Conservation (phyloP, 2,113 vertebrate genomes). For the Ammodramus savannarum region DNA sequence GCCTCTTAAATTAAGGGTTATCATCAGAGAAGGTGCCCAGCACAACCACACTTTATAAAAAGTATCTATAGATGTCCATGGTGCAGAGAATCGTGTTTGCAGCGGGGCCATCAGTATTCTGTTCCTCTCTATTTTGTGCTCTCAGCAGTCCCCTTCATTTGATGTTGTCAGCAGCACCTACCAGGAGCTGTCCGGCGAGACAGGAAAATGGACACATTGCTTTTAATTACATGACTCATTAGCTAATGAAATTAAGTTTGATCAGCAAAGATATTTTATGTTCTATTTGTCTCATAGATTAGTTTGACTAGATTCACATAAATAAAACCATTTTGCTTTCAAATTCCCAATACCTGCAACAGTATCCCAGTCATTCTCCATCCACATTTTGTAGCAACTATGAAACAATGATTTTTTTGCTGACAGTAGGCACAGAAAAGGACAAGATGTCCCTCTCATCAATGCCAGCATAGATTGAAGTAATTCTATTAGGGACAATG, state of each 20-base stretch:
- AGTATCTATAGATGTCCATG: background rate
- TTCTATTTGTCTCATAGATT: constrained; percentile 2
- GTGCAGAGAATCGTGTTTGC: background rate
- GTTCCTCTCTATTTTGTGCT: background rate
- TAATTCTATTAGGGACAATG: background rate
- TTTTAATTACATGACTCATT: constrained; percentile 40
- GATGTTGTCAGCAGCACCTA: background rate
- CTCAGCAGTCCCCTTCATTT: background rate
- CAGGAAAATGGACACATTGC: background rate
- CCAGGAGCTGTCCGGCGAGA: background rate
- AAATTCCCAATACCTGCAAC: background rate
- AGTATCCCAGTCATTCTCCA: background rate
- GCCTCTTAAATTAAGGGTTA: background rate
- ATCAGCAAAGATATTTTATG: constrained; percentile 1
- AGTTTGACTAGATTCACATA: background rate
- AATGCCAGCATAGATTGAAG: background rate
- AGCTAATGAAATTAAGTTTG: constrained; percentile 25
- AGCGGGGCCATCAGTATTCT: background rate
- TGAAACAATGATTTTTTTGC: background rate
- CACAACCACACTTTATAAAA: background rate
- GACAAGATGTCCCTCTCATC: background rate
- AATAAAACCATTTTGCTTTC: background rate
- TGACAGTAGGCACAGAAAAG: background rate
- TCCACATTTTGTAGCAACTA: background rate
- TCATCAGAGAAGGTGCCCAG: background rate